Base-by-base conservation (phyloP, 92 coral and sea anemone genomes). In the Phenganax stokvisi region DNA sequence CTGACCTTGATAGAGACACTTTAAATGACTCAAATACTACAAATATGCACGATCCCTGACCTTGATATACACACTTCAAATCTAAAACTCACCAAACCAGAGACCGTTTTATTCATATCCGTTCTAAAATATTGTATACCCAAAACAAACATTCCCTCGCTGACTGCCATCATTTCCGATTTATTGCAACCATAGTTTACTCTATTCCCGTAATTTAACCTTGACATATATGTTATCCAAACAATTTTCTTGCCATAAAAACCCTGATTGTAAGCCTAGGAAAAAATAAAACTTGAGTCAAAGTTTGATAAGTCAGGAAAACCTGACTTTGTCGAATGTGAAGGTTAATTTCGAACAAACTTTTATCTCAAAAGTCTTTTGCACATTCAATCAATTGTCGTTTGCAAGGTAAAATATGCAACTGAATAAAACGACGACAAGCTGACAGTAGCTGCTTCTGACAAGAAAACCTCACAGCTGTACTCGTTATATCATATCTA, bases 171-270 rank as follows among this genome's bases (percentile, higher is more conserved):
- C 17, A 79, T 11, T 10, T 63, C 59, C 0, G 57, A 63, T 16
- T 47, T 13, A 20, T 79, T 79, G 53, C 83, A 79, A 60, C 30
- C 71, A 62, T 16, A 20, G 0, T 54, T 54, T 1, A 6, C 28
- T 31, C 56, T 8, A 17, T 8, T 12, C 1, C 12, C 54, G 15
- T 63, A 63, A 1, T 5, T 12, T 27, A 53, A 15, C 2, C 44
- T 13, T 0, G 62, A 16, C 51, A 51, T 10, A 29, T 79, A 79
- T 6, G 73, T n/a, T 15, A 79, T 53, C 83, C 83, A 79, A 11
- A 79, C 83, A 31, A 79, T 79, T 29, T 20, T 51, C 4, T 79
- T 53, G 5, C 83, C 83, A 79, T 79, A 64, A 25, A 63, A 79
- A 4, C 71, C 74, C 27, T 79, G 73, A 25, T 79, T 63, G 61